These are phyloP conservation scores for Spilosoma lubricipeda DNA, from an alignment of 2,888 invertebrate genomes.

Conservation along the genomic window DNA sequence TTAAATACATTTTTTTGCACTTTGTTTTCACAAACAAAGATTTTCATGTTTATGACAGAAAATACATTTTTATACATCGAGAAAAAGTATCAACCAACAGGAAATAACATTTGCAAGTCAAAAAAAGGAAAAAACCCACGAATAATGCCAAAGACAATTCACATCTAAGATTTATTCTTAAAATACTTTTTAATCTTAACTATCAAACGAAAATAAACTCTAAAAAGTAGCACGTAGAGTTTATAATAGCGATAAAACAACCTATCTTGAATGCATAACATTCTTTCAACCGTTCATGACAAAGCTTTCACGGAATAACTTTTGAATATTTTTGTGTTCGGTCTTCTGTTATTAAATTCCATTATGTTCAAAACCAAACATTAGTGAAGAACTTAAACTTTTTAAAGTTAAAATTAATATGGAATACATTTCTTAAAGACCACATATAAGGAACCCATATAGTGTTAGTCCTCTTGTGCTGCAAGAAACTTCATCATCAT, in stretches of 20 bases:
- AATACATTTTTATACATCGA: slow-evolving; percentile 8
- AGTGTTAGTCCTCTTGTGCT: too few relatives aligned
- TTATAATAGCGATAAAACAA: slow-evolving; percentile 4
- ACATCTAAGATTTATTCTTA: slow-evolving; percentile 51
- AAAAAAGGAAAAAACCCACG: slow-evolving; percentile 26
- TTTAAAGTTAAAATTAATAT: background rate
- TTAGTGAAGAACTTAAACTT: background rate
- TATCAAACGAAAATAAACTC: slow-evolving; percentile 36
- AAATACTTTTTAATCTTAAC: slow-evolving; percentile 25
- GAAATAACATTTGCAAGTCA: slow-evolving; percentile 23
- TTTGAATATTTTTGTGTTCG: slow-evolving; percentile 40
- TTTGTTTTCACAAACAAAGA: background rate
- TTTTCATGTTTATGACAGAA: background rate
- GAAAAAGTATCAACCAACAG: slow-evolving; percentile 16
- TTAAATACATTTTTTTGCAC: too few relatives aligned
- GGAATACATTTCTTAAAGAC: background rate
- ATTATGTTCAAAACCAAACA: slow-evolving; percentile 24
- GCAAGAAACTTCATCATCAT: too few relatives aligned
- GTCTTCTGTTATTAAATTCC: slow-evolving; percentile 40
- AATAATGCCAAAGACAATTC: slow-evolving; percentile 49
- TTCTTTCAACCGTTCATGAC: slow-evolving; percentile 41
- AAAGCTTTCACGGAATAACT: slow-evolving; percentile 45
- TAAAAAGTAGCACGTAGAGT: slow-evolving; percentile 1
- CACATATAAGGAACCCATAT: too few relatives aligned
- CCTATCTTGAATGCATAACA: slow-evolving; percentile 35